Percentiles rank a stretch among this genome's conserved stretches.
Evolutionary conservation across 92 coral and sea anemone species (phyloP).

Genomic region (Paragorgia papillata): DNA sequence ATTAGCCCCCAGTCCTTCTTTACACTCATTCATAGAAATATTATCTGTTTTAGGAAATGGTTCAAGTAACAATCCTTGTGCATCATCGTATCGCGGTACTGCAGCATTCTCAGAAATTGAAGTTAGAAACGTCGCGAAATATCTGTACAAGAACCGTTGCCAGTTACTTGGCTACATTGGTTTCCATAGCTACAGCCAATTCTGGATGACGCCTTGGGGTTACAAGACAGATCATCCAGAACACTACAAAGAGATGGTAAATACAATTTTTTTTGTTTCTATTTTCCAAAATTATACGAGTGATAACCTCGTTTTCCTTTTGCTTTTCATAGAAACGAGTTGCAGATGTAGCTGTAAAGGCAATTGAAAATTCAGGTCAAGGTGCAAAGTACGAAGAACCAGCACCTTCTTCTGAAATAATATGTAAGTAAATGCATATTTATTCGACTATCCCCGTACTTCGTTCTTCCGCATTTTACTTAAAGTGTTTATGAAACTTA

Average conservation of each 20-base stretch:
- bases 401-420: slow-evolving; percentile 87
- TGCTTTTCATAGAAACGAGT: slow-evolving; percentile 64
- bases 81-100: slow-evolving; percentile 74
- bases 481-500: too few relatives aligned
- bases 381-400: slow-evolving; percentile 64
- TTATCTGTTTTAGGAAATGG: slow-evolving; percentile 73
- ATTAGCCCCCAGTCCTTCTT: too few relatives aligned
- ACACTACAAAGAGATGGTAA: slow-evolving; percentile 71
- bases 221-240: slow-evolving; percentile 54
- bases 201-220: slow-evolving; percentile 99
- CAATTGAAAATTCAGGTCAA: slow-evolving; percentile 61
- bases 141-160: slow-evolving; percentile 73
- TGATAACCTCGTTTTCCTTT: too few relatives aligned
- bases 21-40: too few relatives aligned
- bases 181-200: slow-evolving; percentile 90
- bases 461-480: too few relatives aligned
- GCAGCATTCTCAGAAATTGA: slow-evolving; percentile 92
- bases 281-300: too few relatives aligned
- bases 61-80: slow-evolving; percentile 65
- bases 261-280: background rate
- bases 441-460: too few relatives aligned
- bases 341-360: slow-evolving; percentile 74
- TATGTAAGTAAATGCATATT: slow-evolving; percentile 89
- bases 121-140: slow-evolving; percentile 75
- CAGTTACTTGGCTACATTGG: slow-evolving; percentile 82